Evolutionary conservation across 2,888 invertebrate species (phyloP).

Genomic region (Mechanitis messenoides): DNA sequence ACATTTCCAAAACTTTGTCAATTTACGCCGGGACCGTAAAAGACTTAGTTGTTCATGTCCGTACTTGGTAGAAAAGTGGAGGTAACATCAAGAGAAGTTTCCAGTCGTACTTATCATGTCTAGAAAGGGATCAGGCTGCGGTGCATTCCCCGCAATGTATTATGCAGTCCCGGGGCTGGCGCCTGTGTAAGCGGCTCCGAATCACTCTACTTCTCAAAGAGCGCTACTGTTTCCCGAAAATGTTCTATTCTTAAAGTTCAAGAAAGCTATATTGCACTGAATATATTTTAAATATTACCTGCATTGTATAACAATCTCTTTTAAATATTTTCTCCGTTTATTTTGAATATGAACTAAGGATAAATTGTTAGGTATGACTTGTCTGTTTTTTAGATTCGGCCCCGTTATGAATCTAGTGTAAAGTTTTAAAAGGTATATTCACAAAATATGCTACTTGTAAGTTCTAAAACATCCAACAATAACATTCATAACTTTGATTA

Average conservation of each 20-base stretch:
- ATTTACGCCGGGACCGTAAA: slow-evolving; percentile 63
- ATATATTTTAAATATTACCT: slow-evolving; percentile 58
- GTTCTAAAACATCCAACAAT: too few species aligned
- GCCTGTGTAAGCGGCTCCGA: slow-evolving; percentile 67
- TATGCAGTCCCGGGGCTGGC: slow-evolving; percentile 66
- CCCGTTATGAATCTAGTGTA: too few species aligned
- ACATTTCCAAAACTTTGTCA: slow-evolving; percentile 68
- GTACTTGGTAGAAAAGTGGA: slow-evolving; percentile 64
- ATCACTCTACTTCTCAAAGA: slow-evolving; percentile 57
- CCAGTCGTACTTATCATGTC: slow-evolving; percentile 72
- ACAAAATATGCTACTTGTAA: too few species aligned
- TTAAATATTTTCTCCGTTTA: slow-evolving; percentile 1
- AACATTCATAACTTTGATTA: too few species aligned
- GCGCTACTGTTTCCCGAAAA: slow-evolving; percentile 57
- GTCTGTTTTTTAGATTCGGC: too few species aligned
- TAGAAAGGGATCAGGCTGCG: slow-evolving; percentile 73
- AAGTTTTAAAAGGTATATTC: too few species aligned
- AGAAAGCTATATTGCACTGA: slow-evolving; percentile 48
- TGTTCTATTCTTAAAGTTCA: slow-evolving; percentile 61
- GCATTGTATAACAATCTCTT: slow-evolving; percentile 20
- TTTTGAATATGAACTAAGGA: background rate
- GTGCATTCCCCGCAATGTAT: slow-evolving; percentile 74
- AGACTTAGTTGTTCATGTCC: slow-evolving; percentile 64
- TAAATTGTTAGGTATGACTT: too few species aligned
- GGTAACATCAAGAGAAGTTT: slow-evolving; percentile 68